Percentiles rank a stretch among this genome's conserved stretches.
Conservation (phyloP, 2,797 vertebrate species). For the Tadarida brasiliensis region DNA sequence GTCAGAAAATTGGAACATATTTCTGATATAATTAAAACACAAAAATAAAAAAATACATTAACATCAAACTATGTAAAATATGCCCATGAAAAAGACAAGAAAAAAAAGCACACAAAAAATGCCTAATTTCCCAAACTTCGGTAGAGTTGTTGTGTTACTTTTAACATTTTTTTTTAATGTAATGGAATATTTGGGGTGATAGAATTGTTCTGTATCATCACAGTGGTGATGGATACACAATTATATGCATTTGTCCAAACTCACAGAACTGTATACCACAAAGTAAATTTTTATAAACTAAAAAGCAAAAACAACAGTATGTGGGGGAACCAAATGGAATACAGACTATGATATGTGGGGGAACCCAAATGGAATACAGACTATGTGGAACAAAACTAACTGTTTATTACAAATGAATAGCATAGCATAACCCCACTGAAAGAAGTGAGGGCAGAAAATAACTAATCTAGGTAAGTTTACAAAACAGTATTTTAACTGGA, state of each 20-base stretch:
- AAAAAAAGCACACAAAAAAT: constrained; percentile 39
- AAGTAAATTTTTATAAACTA: neutral
- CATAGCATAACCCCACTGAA: constrained; percentile 5
- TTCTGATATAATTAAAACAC: constrained; percentile 52
- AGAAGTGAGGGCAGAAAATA: neutral
- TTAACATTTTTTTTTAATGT: neutral
- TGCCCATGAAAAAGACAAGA: neutral
- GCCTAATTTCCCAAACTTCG: constrained; percentile 10
- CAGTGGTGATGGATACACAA: neutral
- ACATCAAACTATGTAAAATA: constrained; percentile 40
- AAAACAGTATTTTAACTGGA: constrained; percentile 13
- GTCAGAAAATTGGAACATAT: neutral
- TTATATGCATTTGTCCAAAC: constrained; percentile 45
- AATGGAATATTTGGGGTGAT: neutral
- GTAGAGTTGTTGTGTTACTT: neutral
- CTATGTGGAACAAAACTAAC: constrained; percentile 23
- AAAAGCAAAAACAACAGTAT: neutral
- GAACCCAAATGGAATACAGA: neutral
- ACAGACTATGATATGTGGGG: neutral
- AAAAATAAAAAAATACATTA: constrained; percentile 26
- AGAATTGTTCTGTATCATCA: constrained; percentile 8
- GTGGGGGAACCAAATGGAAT: neutral
- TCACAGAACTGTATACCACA: neutral
- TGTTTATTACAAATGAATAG: constrained; percentile 23
- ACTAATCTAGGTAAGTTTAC: neutral